Base-by-base conservation (phyloP, 2,888 invertebrate species). In the Xanthostigma xanthostigma region DNA sequence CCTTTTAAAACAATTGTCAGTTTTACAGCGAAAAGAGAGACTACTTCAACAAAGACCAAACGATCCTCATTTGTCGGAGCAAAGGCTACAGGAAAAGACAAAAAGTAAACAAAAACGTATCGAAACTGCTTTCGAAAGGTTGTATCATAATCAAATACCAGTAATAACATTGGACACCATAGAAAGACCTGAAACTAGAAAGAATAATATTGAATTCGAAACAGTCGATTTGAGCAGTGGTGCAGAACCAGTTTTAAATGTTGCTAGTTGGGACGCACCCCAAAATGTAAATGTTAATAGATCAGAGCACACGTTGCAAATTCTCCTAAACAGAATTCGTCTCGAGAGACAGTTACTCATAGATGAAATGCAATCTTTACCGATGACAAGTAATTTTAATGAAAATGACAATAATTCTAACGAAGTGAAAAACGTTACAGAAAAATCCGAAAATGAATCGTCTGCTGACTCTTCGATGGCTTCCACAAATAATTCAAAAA, bases 121-220 rank as follows among this genome's bases (percentile, higher is more conserved):
- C 59, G 74, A 77, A 53, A 65, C 69, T 39, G 71, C 67, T 1
- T 65, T 74, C 51, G 71, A 74, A 53, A 67, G 68, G 53, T 49
- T 59, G 38, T 60, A 64, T 49, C 40, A 35, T 33, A 36, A 33
- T 37, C 14, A 41, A 17, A 36, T 33, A n/a, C 48, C 43, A 9
- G 3, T 45, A 12, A 49, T 44, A 33, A 49, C 44, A 35, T 12
- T 40, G 2, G 45, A 49, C 12, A 10, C 12, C 13, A 33, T 44
- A 55, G 4, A 58, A 59, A 50, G 57, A 60, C 14, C 13, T 12
- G 13, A 41, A 9, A 17, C 10, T 10, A 9, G 41, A 4, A 10
- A 27, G 1, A 6, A 14, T 3, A 27, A 41, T n/a, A 13, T 41
- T 12, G 41, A 14, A 41, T 41, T 41, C 13, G 41, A 41, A 41